Conservation (phyloP, 2,113 vertebrate species). For the Procavia capensis region DNA sequence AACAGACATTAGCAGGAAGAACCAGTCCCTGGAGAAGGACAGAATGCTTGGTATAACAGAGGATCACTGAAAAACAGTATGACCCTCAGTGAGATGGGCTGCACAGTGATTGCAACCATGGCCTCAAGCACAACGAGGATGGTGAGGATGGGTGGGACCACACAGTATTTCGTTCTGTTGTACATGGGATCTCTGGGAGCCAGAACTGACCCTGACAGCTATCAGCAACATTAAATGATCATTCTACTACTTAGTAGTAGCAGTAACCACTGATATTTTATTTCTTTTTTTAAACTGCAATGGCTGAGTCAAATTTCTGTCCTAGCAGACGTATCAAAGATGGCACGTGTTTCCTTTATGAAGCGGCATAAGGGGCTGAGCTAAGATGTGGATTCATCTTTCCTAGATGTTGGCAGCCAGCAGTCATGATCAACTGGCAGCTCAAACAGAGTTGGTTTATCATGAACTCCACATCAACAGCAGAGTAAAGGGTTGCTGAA, state of each 20-base stretch:
- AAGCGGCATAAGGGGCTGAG: slow-evolving; percentile 5
- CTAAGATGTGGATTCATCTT: not conserved
- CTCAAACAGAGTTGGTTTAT: not conserved
- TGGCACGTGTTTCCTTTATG: not conserved
- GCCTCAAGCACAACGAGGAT: too few species aligned
- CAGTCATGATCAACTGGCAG: not conserved
- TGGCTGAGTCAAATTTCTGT: slow-evolving; percentile 38
- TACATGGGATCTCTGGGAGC: too few species aligned
- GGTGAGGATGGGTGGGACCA: too few species aligned
- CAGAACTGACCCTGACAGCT: too few species aligned
- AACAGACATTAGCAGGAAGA: too few species aligned
- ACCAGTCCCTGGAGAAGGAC: too few species aligned
- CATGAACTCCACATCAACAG: not conserved
- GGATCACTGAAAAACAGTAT: too few species aligned
- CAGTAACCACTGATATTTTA: not conserved
- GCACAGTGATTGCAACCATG: too few species aligned
- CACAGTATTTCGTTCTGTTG: too few species aligned
- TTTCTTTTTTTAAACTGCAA: slow-evolving; percentile 37
- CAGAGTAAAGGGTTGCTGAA: slow-evolving; percentile 8
- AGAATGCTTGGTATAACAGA: too few species aligned
- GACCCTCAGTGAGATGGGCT: too few species aligned
- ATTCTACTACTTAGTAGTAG: not conserved
- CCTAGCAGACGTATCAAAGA: not conserved
- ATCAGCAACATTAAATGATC: too few species aligned
- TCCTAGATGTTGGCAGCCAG: not conserved